These are phyloP conservation scores for Hemiscyllium ocellatum DNA, from an alignment of 2,113 vertebrate genomes.

Conservation along the genomic window DNA sequence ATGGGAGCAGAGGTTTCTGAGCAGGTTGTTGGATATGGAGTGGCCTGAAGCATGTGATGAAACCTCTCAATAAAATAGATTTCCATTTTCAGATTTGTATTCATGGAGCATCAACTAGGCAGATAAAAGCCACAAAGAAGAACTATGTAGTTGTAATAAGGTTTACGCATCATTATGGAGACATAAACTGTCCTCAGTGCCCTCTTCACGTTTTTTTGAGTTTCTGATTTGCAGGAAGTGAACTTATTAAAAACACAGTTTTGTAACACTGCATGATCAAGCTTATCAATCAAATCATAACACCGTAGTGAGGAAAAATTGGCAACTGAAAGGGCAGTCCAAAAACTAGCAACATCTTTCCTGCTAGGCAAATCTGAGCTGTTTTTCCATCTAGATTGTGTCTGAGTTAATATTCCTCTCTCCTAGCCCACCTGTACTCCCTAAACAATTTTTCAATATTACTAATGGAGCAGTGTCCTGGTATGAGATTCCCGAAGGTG, in stretches of 20 bases:
- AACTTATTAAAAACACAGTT: not conserved
- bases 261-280: not conserved
- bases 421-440: not conserved
- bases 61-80: not conserved
- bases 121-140: not conserved
- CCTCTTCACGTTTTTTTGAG: not conserved
- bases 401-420: not conserved
- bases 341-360: not conserved
- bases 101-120: not conserved
- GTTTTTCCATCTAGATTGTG: not conserved
- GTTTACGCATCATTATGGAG: not conserved
- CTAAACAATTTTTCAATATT: constrained; percentile 11
- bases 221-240: not conserved
- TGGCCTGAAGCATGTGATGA: not conserved
- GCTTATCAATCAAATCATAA: not conserved
- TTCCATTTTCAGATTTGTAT: not conserved
- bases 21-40: not conserved
- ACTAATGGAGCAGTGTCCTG: not conserved
- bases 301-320: not conserved
- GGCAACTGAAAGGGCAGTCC: not conserved
- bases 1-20: not conserved
- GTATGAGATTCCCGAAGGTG: not conserved
- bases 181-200: not conserved
- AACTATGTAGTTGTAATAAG: not conserved
- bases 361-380: not conserved